Evolutionary conservation across 2,113 vertebrate genomes (phyloP), one percentile per base, ranked within the genome.

Genomic region (Elephantulus edwardii): DNA sequence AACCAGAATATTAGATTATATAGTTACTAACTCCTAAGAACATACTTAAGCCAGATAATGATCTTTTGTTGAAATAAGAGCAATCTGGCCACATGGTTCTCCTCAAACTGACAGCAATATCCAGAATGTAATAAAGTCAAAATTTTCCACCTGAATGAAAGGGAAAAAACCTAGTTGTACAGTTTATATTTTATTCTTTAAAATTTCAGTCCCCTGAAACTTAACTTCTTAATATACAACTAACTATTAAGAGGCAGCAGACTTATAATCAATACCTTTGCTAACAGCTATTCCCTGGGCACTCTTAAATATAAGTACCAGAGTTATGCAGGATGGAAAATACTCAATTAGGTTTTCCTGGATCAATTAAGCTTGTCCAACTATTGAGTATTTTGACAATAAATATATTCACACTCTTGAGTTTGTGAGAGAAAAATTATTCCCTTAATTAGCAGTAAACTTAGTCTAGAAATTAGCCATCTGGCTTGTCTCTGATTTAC

Each of bases 371-470:
- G 86, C 60, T 94, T 92, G 75, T 96, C 89, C n/a, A 87, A 42
- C 44, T 91, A 96, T 76, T 90, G 74, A 93, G 88, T 95, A 94
- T 95, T 95, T 96, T 95, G 96, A 94, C 80, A 96, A 94, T 79
- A 96, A 87, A 84, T 86, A 94, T 62, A 68, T 83, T 81, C 92
- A 77, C 17, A 24, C 80, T 92, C 74, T 91, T 48, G 38, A 96
- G 60, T 58, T 28, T 91, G 77, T 93, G 28, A 95, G 38, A 94
- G 79, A 89, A 95, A 80, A 85, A 78, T 85, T 84, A 92, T 12
- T 7, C 71, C 78, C 95, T 94, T 94, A 94, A 95, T 93, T 38
- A 95, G 77, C 33, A 95, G 72, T 71, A 91, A 91, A 94, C 68
- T 64, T 88, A 89, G 80, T 91, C 84, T 64, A 91, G 92, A 95